Percentiles rank a stretch among this genome's conserved stretches.
These are phyloP conservation scores for Sarcophilus harrisii DNA, from an alignment of 2,797 vertebrate species.

Conservation along the genomic window DNA sequence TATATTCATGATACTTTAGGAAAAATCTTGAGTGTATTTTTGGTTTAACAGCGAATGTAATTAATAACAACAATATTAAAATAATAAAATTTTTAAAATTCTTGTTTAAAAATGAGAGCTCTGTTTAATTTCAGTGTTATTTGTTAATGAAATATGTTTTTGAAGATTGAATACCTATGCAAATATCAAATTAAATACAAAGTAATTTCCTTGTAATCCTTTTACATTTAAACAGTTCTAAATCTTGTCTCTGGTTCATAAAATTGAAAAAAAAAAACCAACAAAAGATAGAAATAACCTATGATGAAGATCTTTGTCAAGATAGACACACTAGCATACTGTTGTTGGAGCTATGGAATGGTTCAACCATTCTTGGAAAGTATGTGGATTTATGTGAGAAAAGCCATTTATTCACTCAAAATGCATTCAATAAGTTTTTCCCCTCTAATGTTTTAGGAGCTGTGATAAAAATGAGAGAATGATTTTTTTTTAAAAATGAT, in stretches of 20 bases:
- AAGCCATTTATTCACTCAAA: not conserved
- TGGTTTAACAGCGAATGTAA: not conserved
- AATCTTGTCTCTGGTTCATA: not conserved
- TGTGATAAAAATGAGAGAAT: not conserved
- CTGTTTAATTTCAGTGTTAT: not conserved
- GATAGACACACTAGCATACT: not conserved
- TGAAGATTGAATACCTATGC: not conserved
- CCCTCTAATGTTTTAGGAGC: not conserved
- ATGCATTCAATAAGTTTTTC: not conserved
- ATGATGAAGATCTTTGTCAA: not conserved
- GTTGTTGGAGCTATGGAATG: not conserved
- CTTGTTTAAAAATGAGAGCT: not conserved
- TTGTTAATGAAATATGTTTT: not conserved
- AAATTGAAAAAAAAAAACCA: not conserved
- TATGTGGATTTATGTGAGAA: not conserved
- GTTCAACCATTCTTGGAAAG: not conserved
- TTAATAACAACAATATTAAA: not conserved
- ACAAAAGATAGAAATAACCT: too few relatives aligned
- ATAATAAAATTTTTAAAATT: not conserved
- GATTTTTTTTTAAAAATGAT: too few relatives aligned
- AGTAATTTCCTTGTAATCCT: not conserved
- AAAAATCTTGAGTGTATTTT: not conserved
- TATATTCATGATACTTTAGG: not conserved
- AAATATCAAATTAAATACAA: not conserved
- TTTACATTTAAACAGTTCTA: not conserved